Evolutionary conservation across 2,113 vertebrate genomes (phyloP), one percentile per base, ranked within the genome.

Genomic region (Phyllostomus hastatus): DNA sequence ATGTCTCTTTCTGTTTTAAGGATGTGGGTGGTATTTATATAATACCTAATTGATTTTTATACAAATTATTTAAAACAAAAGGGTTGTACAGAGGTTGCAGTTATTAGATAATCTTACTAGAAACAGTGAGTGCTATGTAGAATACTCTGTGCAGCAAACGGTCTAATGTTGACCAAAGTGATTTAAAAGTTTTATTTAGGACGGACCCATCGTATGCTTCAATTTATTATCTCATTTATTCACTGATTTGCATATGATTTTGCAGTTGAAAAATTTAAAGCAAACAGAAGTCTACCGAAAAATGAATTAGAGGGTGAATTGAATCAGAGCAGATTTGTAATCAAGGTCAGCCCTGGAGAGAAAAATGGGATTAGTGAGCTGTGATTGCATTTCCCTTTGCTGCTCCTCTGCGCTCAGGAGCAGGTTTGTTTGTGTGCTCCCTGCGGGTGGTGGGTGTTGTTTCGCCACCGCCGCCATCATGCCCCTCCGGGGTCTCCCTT

Each of bases 1-100:
- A 43, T 67, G 26, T 95, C 73, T 95, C 35, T 83, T 90, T 94
- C 54, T 80, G 9, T 90, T 95, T 95, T 94, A 90, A 97, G 85
- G 76, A 90, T 93, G 76, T 95, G 67, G 83, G 90, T 91, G 75
- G 28, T 97, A 88, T 97, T 97, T 95, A 70, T 88, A 22, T 95
- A 96, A 95, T 90, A 79, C 19, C 33, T 96, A 92, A 92, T 94
- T 91, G 95, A 96, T 88, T 85, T 35, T 35, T 78, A 10, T 90
- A 57, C 24, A 95, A 95, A 90, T 95, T 93, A 93, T 95, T 96
- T 97, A 54, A 97, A 97, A 96, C 50, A 81, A 80, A 93, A 91
- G 38, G 82, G 93, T 96, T 94, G 43, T 79, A n/a, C 38, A 91
- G 86, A 96, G 85, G 88, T 97, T 97, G 20, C 8, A 82, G 46